Percentiles rank a stretch among this genome's conserved stretches.
These are phyloP conservation scores for Eurytoma californica DNA, from an alignment of 2,888 invertebrate genomes.

Conservation along the genomic window DNA sequence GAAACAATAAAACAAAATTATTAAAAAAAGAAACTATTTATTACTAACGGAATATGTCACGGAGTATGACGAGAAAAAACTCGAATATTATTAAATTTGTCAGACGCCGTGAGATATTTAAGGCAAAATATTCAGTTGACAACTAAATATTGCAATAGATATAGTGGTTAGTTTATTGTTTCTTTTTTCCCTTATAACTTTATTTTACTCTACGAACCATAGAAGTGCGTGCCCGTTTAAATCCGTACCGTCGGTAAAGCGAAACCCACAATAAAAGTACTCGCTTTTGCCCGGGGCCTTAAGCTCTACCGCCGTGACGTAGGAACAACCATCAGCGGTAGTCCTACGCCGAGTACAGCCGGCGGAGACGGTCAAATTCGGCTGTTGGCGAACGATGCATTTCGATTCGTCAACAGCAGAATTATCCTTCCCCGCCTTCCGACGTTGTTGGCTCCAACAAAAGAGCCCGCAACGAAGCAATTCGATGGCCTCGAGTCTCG, in stretches of 20 bases:
- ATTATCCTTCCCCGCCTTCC: slow-evolving; percentile 30
- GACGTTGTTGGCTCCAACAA: slow-evolving; percentile 8
- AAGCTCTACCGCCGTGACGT: slow-evolving; percentile 13
- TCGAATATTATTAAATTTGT: background rate
- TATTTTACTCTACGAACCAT: slow-evolving; percentile 48
- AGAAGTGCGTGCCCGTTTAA: slow-evolving; percentile 3
- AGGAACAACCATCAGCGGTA: slow-evolving; percentile 26
- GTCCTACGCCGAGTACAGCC: slow-evolving; percentile 43
- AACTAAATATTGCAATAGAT: background rate
- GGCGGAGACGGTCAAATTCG: slow-evolving; percentile 20
- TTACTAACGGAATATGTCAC: background rate
- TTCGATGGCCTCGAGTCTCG: background rate
- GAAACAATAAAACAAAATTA: slow-evolving; percentile 44
- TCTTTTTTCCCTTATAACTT: slow-evolving; percentile 31
- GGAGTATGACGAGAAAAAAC: background rate
- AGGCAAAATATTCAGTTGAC: background rate
- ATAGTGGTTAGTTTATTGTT: too few relatives aligned
- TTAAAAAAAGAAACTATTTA: slow-evolving; percentile 21
- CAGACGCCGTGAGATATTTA: background rate
- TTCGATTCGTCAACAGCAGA: background rate
- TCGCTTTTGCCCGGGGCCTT: slow-evolving; percentile 29
- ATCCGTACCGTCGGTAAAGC: background rate
- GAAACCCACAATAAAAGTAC: slow-evolving; percentile 18
- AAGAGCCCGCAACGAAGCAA: background rate
- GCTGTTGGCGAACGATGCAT: slow-evolving; percentile 1